These are phyloP conservation scores for Pogonus chalceus DNA, from an alignment of 1,140 invertebrate genomes.

Conservation along the genomic window DNA sequence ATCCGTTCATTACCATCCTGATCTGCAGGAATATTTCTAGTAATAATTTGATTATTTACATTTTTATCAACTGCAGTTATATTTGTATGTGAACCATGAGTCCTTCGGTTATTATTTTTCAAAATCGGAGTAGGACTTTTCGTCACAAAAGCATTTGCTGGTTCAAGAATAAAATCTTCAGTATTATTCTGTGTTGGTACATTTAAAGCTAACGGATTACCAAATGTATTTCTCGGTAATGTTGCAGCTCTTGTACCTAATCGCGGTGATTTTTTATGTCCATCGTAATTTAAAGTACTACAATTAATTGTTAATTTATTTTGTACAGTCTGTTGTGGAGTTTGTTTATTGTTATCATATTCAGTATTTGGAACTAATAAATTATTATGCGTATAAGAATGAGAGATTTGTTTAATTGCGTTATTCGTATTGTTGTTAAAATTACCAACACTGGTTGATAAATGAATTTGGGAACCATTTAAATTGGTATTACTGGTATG, in stretches of 20 bases:
- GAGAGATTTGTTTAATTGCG: neutral
- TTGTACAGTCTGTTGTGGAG: neutral
- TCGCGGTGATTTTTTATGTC: constrained; percentile 36
- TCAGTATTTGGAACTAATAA: neutral
- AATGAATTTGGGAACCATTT: neutral
- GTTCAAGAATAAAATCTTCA: constrained; percentile 42
- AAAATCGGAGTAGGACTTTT: constrained; percentile 44
- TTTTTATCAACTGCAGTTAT: neutral
- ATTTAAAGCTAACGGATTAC: constrained; percentile 36
- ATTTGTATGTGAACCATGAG: constrained; percentile 13
- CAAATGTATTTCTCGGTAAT: constrained; percentile 57
- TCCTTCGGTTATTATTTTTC: constrained; percentile 18
- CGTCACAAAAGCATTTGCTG: constrained; percentile 43
- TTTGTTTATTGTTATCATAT: neutral
- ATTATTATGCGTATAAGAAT: neutral
- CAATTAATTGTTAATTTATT: constrained; percentile 19
- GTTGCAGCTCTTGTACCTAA: constrained; percentile 55
- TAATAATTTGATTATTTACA: constrained; percentile 10
- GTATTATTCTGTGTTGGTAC: constrained; percentile 30
- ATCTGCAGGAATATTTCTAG: constrained; percentile 32
- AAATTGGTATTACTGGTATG: constrained; percentile 7
- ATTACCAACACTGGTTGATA: neutral
- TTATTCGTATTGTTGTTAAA: neutral
- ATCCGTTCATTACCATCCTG: neutral
- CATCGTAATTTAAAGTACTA: neutral